Conservation (phyloP, 2,888 invertebrate species). For the Nipponacmea schrenckii region DNA sequence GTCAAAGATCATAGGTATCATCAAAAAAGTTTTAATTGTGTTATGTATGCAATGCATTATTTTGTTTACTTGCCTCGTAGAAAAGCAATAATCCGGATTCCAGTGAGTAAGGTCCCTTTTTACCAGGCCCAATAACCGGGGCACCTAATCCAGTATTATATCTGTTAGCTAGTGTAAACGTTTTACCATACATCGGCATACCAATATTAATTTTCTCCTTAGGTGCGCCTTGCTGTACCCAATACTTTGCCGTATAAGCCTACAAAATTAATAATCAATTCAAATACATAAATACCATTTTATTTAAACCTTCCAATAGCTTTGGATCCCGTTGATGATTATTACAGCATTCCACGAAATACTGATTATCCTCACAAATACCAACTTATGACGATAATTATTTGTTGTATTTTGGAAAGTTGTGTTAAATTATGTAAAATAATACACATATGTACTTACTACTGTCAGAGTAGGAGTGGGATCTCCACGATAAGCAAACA, state of each 20-base stretch:
- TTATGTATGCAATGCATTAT: no score
- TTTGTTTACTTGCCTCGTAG: conserved; percentile 42
- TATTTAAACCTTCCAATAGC: neutral
- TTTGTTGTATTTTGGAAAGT: no score
- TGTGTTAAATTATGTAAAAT: no score
- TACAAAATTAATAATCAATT: conserved; percentile 20
- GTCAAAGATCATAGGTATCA: no score
- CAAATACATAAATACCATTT: no score
- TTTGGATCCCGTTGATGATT: no score
- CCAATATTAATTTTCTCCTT: conserved; percentile 90
- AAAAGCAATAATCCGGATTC: conserved; percentile 42
- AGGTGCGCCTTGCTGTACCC: conserved; percentile 79
- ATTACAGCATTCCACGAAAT: no score
- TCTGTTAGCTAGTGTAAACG: conserved; percentile 82
- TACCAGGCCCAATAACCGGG: conserved; percentile 31
- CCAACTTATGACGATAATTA: no score
- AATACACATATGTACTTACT: conserved; percentile 1
- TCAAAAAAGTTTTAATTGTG: no score
- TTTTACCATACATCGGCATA: conserved; percentile 94
- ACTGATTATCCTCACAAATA: no score
- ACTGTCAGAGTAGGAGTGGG: conserved; percentile 8
- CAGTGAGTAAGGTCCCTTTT: conserved; percentile 33
- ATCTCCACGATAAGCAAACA: conserved; percentile 34
- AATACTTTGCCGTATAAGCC: conserved; percentile 41
- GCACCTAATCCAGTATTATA: conserved; percentile 39